These are phyloP conservation scores for Chloromyia formosa DNA, from an alignment of 2,888 invertebrate genomes.

Conservation along the genomic window DNA sequence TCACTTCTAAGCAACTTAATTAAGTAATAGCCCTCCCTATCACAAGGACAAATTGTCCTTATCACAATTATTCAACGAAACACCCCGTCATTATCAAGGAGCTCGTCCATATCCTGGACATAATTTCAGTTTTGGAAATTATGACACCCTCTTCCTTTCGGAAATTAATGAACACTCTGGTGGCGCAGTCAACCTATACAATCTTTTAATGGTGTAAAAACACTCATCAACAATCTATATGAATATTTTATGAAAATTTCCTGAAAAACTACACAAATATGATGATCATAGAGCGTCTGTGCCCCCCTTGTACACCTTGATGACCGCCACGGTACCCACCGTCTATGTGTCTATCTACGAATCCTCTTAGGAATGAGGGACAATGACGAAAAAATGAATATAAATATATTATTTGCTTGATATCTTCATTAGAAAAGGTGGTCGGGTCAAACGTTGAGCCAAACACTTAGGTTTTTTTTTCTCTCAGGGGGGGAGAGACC, in stretches of 20 bases:
- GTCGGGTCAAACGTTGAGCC: slow-evolving; percentile 12
- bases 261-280: slow-evolving; percentile 23
- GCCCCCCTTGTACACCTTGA: background rate
- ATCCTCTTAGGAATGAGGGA: background rate
- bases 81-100: background rate
- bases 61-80: slow-evolving; percentile 33
- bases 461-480: background rate
- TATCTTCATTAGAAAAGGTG: slow-evolving; percentile 42
- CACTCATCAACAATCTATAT: slow-evolving; percentile 36
- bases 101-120: background rate
- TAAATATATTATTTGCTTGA: slow-evolving; percentile 30
- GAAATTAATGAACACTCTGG: background rate
- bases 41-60: slow-evolving; percentile 31
- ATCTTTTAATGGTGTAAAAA: slow-evolving; percentile 37
- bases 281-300: slow-evolving; percentile 13
- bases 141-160: background rate
- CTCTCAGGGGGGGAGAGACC: background rate
- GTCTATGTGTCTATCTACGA: background rate
- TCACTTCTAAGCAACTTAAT: slow-evolving; percentile 27
- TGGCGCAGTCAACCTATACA: background rate
- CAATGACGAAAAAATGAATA: background rate
- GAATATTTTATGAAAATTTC: slow-evolving; percentile 40
- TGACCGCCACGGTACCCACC: background rate
- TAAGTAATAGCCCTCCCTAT: slow-evolving; percentile 27
- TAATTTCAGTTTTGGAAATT: background rate